Evolutionary conservation across 2,113 vertebrate genomes (phyloP), one percentile per base, ranked within the genome.

Genomic region (Cricetomys ansorgei): DNA sequence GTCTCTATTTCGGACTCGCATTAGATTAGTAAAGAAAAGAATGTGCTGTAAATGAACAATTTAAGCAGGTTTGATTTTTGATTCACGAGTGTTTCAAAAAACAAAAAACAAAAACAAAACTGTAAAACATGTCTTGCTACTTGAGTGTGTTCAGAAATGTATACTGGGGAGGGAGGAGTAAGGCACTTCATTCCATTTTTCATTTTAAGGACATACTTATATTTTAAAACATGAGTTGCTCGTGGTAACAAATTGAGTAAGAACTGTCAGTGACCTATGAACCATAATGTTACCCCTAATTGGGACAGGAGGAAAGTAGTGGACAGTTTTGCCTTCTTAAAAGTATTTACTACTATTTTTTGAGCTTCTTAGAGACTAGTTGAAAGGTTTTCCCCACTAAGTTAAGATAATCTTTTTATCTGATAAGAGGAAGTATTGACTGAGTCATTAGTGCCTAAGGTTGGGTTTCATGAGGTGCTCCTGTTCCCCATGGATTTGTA

Each of bases 191-290:
- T 85, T 88, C 69, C 50, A 86, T 43, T 72, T 55, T 94, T 96
- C 69, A 92, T 94, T 95, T 96, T 90, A 92, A 95, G 34, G 45
- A 86, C 3, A 50, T 80, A 31, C 23, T 92, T 96, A 34, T 53
- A 88, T 94, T 96, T 96, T 85, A 76, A 95, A 95, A 91, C 53
- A 81, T 79, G 59, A 83, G 9, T 92, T 91, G 50, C 84, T 93
- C 62, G 9, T 45, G 50, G 11, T 88, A 92, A 90, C 37, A 93
- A 95, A 91, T 34, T 70, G 64, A 89, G 11, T 89, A 85, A 97
- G 34, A 96, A 64, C 29, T 88, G 8, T 81, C 92, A 94, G 37
- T 69, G 90, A 95, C 53, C 88, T 96, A 17, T 90, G 53, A 92
- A 37, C 53, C 70, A 92, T 76, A 92, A 50, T 85, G 31, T 95